These are phyloP conservation scores for Lydus trimaculatus DNA, from an alignment of 2,888 invertebrate genomes.

Conservation along the genomic window DNA sequence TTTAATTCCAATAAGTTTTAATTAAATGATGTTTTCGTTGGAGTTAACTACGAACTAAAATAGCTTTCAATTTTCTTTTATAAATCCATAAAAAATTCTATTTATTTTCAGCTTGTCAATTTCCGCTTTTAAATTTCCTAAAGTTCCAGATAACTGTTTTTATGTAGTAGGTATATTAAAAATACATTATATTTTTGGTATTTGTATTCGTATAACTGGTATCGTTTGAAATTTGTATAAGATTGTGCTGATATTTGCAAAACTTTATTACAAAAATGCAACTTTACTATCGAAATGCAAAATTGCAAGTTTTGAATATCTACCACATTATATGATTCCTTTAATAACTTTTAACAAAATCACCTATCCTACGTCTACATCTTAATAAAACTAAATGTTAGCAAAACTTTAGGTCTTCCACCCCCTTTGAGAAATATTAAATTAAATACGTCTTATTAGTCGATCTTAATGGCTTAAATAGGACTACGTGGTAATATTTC, in stretches of 20 bases:
- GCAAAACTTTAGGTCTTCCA: slow-evolving; percentile 42
- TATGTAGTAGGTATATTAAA: slow-evolving; percentile 20
- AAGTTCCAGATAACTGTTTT: not conserved
- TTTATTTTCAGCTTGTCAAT: not conserved
- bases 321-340: slow-evolving; percentile 44
- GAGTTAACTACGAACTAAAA: not conserved
- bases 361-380: not conserved
- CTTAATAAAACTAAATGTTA: slow-evolving; percentile 39
- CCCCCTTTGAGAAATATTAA: slow-evolving; percentile 34
- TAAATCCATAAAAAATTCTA: not conserved
- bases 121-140: not conserved
- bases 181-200: slow-evolving; percentile 28
- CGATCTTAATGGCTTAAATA: slow-evolving; percentile 15
- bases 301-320: slow-evolving; percentile 43
- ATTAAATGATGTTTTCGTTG: not conserved
- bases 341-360: slow-evolving; percentile 26
- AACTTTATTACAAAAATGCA: slow-evolving; percentile 41
- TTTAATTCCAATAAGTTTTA: not conserved
- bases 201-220: slow-evolving; percentile 24
- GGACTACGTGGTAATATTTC: not conserved
- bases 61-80: not conserved
- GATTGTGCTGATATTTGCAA: slow-evolving; percentile 36
- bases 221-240: slow-evolving; percentile 36
- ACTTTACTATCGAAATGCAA: slow-evolving; percentile 45
- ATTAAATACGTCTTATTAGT: slow-evolving; percentile 44